Evolutionary conservation across 2,888 invertebrate genomes (phyloP).

Genomic region (Polydrusus cervinus): DNA sequence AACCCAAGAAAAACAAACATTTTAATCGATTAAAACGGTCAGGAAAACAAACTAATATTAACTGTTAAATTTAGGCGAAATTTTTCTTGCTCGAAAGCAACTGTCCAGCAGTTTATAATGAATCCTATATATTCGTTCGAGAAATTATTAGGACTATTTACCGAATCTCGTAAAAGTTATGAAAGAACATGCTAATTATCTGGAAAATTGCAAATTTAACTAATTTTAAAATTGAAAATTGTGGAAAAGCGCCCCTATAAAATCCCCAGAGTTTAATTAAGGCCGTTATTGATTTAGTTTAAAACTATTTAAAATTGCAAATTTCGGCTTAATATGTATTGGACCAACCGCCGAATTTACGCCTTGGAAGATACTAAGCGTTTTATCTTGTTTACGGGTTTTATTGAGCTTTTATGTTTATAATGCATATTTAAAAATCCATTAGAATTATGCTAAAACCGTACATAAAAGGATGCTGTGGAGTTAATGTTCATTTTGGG

Average conservation of each 20-base stretch:
- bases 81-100: no score
- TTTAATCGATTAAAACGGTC: no score
- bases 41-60: no score
- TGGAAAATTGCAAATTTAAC: slow-evolving; percentile 18
- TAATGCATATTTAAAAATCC: slow-evolving; percentile 13
- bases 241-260: not conserved
- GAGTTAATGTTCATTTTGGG: not conserved
- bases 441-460: slow-evolving; percentile 6
- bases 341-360: slow-evolving; percentile 19
- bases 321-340: slow-evolving; percentile 24
- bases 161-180: no score
- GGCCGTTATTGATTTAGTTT: slow-evolving; percentile 28
- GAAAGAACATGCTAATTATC: not conserved
- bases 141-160: no score
- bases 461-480: not conserved
- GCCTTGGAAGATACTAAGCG: slow-evolving; percentile 15
- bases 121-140: no score
- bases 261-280: slow-evolving; percentile 26
- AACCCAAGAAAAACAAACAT: no score
- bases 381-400: not conserved
- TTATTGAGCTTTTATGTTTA: slow-evolving; percentile 14
- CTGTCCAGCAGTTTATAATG: no score
- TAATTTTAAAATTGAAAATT: slow-evolving; percentile 5
- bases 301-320: slow-evolving; percentile 38
- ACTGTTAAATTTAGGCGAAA: no score